Evolutionary conservation across 2,113 vertebrate genomes (phyloP).

Genomic region (Scalopus aquaticus): DNA sequence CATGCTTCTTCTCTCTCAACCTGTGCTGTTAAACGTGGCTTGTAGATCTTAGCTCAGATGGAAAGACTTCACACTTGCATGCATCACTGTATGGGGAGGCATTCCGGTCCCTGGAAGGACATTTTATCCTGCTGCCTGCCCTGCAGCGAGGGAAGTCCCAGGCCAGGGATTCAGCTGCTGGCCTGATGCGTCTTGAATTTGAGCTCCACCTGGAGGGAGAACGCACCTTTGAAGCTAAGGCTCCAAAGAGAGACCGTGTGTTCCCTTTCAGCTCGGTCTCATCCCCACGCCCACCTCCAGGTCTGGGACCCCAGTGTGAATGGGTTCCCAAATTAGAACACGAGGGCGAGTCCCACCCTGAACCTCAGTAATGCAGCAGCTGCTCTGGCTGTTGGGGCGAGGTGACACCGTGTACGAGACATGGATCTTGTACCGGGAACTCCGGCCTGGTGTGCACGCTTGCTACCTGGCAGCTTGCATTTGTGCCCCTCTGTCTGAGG

Average conservation of each 20-base stretch:
- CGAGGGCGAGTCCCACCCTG: neutral
- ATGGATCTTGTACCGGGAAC: neutral
- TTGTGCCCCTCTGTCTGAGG: conserved; percentile 53
- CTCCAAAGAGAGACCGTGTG: neutral
- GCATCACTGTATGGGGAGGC: neutral
- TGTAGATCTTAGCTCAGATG: neutral
- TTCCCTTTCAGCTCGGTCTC: neutral
- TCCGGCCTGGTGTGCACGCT: neutral
- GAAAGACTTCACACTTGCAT: conserved; percentile 24
- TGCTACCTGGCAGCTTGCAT: neutral
- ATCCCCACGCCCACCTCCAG: neutral
- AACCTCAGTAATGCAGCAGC: neutral
- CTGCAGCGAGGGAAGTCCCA: neutral
- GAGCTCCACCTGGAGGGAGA: neutral
- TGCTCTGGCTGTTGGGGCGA: neutral
- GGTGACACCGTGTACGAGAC: neutral
- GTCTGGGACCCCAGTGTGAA: neutral
- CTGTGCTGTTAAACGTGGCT: neutral
- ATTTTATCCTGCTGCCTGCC: neutral
- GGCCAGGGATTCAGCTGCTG: neutral
- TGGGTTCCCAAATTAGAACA: neutral
- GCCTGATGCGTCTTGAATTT: neutral
- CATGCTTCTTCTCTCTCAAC: neutral
- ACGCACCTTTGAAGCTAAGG: neutral
- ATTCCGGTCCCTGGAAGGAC: neutral